Evolutionary conservation across 1,140 invertebrate genomes (phyloP).

Genomic region (Trichomalopsis sarcophagae): DNA sequence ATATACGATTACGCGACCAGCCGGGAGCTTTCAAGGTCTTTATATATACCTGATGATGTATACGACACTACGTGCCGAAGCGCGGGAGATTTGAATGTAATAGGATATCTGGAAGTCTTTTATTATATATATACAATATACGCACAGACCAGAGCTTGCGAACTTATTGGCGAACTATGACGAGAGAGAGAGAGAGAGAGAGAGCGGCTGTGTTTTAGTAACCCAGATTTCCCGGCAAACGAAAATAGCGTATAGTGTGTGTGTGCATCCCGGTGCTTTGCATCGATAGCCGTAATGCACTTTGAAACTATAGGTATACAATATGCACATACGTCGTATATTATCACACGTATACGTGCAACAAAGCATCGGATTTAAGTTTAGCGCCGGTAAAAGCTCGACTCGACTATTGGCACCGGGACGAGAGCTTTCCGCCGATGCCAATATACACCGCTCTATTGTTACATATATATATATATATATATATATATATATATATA

Average conservation of each 20-base stretch:
- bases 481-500: slow-evolving; percentile 55
- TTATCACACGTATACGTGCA: background rate
- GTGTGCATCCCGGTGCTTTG: background rate
- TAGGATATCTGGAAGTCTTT: no score
- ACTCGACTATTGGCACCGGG: background rate
- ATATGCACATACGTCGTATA: background rate
- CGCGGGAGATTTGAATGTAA: background rate
- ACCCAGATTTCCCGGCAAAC: slow-evolving; percentile 65
- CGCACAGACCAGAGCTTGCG: background rate
- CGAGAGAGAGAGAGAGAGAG: background rate
- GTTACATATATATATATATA: slow-evolving; percentile 48
- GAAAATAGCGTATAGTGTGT: slow-evolving; percentile 62
- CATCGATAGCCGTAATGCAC: background rate
- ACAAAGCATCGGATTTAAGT: background rate
- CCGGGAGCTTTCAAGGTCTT: slow-evolving; percentile 3
- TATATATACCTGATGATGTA: no score
- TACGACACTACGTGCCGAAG: background rate
- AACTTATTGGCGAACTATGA: background rate
- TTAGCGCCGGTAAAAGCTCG: background rate
- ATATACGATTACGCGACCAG: background rate
- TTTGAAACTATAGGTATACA: no score
- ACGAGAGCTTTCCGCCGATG: slow-evolving; percentile 9
- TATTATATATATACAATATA: background rate
- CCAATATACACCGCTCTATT: background rate
- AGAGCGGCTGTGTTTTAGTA: slow-evolving; percentile 59